Conservation (phyloP, 2,113 vertebrate genomes). For the Rhodinocichla rosea region DNA sequence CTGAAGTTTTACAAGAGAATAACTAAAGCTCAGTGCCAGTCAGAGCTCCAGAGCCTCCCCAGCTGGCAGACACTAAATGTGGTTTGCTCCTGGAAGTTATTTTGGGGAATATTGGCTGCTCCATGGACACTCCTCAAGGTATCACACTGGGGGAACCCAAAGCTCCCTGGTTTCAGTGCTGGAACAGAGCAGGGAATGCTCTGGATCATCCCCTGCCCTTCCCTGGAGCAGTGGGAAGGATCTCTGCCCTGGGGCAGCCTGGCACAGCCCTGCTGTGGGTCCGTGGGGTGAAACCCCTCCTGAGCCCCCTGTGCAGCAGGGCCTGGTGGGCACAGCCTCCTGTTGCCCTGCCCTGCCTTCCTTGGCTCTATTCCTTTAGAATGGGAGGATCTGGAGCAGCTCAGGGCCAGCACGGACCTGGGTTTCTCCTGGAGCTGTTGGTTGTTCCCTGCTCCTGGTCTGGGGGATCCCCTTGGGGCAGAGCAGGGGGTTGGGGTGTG, state of each 20-base stretch:
- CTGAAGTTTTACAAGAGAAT: neutral
- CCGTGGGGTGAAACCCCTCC: no score
- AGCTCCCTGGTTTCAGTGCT: neutral
- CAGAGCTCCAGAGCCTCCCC: neutral
- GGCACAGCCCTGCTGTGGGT: neutral
- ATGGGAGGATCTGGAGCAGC: rapidly evolving
- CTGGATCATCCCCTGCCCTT: neutral
- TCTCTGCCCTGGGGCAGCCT: neutral
- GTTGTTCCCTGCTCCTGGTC: neutral
- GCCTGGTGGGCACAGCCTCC: neutral
- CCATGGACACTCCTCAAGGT: neutral
- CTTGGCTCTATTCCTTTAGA: rapidly evolving
- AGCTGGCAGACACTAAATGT: neutral
- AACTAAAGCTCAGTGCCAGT: neutral
- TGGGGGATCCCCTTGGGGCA: neutral
- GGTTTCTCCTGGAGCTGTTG: neutral
- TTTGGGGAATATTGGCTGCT: rapidly evolving
- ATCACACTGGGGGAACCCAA: neutral
- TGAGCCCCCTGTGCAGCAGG: neutral
- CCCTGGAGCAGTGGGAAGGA: neutral
- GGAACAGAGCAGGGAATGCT: neutral
- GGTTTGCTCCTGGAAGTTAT: neutral
- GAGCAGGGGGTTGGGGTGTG: rapidly evolving
- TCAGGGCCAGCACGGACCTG: rapidly evolving
- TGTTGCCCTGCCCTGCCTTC: neutral